A percentile compares a stretch with the other conserved stretches of the same genome.
phyloP scores from a whole-genome alignment of 2,797 vertebrate genomes.

The Mormyrops boulengeri region DNA sequence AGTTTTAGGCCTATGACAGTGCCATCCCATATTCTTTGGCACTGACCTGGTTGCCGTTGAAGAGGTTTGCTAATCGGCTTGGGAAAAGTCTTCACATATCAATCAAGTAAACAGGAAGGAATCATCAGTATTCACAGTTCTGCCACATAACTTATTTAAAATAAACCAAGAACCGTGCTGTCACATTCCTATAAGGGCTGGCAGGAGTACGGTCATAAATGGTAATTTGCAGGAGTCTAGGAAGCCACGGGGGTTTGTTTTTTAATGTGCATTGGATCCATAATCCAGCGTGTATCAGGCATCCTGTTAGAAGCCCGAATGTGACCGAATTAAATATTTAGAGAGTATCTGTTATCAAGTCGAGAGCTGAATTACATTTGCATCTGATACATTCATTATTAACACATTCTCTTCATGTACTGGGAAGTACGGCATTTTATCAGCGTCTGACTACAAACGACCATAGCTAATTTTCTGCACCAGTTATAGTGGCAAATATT shows the following conservation, averaged over 20 bases:
- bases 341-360: slow-evolving; percentile 22
- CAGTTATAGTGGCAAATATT: not conserved
- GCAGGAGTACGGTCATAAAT: not conserved
- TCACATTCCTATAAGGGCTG: not conserved
- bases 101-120: not conserved
- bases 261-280: not conserved
- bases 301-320: slow-evolving; percentile 16
- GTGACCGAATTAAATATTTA: slow-evolving; percentile 28
- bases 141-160: not conserved
- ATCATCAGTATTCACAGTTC: slow-evolving; percentile 5
- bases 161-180: not conserved
- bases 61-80: not conserved
- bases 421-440: slow-evolving; percentile 14
- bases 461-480: slow-evolving; percentile 15
- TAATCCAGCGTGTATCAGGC: not conserved
- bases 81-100: not conserved
- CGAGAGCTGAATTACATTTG: slow-evolving; percentile 24
- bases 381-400: slow-evolving; percentile 28
- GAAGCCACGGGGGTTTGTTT: not conserved
- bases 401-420: slow-evolving; percentile 19
- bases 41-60: not conserved
- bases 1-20: not conserved
- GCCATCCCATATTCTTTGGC: not conserved
- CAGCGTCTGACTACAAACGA: not conserved
- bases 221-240: not conserved